Conservation (phyloP, 1,140 invertebrate species). For the Atta cephalotes region DNA sequence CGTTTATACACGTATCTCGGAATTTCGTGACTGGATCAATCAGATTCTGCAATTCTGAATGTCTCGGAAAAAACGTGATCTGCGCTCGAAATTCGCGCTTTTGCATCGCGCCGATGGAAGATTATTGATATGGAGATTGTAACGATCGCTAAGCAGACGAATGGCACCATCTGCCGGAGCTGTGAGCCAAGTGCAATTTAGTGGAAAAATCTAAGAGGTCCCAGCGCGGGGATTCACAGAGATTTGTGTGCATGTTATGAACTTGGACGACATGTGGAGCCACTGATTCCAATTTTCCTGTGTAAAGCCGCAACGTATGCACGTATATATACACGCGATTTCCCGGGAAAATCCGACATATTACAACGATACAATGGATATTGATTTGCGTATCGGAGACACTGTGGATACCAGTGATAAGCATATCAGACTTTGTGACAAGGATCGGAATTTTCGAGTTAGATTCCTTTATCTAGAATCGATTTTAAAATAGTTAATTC, state of each 20-base stretch:
- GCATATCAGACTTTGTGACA: not conserved
- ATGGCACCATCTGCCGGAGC: slow-evolving; percentile 55
- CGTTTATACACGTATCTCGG: slow-evolving; percentile 97
- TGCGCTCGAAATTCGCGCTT: slow-evolving; percentile 29
- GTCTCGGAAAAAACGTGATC: not conserved
- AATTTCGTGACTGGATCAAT: slow-evolving; percentile 97
- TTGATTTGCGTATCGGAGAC: not conserved
- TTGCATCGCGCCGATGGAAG: slow-evolving; percentile 5
- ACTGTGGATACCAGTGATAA: slow-evolving; percentile 8
- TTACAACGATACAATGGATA: slow-evolving; percentile 20
- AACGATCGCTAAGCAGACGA: not conserved
- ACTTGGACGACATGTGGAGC: slow-evolving; percentile 43
- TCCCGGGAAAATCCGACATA: not conserved
- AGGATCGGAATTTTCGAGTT: not conserved
- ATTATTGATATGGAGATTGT: not conserved
- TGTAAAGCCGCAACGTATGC: slow-evolving; percentile 11
- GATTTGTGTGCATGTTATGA: slow-evolving; percentile 39
- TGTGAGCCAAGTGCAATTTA: slow-evolving; percentile 55
- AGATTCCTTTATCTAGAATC: not conserved
- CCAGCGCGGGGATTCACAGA: slow-evolving; percentile 18
- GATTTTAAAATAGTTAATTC: slow-evolving; percentile 14
- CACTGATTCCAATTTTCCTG: slow-evolving; percentile 39
- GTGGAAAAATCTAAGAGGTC: slow-evolving; percentile 31
- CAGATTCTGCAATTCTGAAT: slow-evolving; percentile 94
- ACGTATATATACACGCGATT: not conserved